Evolutionary conservation across 1,140 invertebrate genomes (phyloP).

Genomic region (Bursaphelenchus mucronatus): DNA sequence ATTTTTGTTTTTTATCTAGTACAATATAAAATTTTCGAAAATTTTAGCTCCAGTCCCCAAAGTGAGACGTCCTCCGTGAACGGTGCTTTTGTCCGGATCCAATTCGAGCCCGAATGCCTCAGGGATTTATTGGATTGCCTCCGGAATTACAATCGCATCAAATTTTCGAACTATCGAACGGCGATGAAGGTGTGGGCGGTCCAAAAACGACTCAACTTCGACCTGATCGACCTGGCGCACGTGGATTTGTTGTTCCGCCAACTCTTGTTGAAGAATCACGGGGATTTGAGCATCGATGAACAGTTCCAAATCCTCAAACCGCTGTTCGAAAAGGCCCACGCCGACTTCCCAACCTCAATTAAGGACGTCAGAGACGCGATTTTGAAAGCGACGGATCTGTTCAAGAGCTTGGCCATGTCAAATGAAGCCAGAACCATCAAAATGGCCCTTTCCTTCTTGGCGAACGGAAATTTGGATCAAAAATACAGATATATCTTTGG

Average conservation of each 20-base stretch:
- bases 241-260: slow-evolving; percentile 10
- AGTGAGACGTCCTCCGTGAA: too few relatives aligned
- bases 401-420: neutral
- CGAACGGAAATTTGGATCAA: neutral
- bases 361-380: slow-evolving; percentile 11
- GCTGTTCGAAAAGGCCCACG: slow-evolving; percentile 13
- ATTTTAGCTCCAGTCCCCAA: too few relatives aligned
- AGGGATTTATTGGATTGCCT: neutral
- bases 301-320: slow-evolving; percentile 5
- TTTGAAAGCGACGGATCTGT: neutral
- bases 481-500: slow-evolving; percentile 6
- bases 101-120: neutral
- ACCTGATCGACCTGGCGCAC: slow-evolving; percentile 6
- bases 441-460: slow-evolving; percentile 2
- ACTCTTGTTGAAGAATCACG: neutral
- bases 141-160: slow-evolving; percentile 10
- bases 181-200: slow-evolving; percentile 10
- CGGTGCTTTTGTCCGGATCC: too few relatives aligned
- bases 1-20: too few relatives aligned
- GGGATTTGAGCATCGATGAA: neutral
- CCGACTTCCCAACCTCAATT: neutral
- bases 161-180: neutral
- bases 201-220: slow-evolving; percentile 11
- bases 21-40: too few relatives aligned
- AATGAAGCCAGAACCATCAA: neutral